Evolutionary conservation across 2,888 invertebrate genomes (phyloP).

Genomic region (Drosophila anomalata): DNA sequence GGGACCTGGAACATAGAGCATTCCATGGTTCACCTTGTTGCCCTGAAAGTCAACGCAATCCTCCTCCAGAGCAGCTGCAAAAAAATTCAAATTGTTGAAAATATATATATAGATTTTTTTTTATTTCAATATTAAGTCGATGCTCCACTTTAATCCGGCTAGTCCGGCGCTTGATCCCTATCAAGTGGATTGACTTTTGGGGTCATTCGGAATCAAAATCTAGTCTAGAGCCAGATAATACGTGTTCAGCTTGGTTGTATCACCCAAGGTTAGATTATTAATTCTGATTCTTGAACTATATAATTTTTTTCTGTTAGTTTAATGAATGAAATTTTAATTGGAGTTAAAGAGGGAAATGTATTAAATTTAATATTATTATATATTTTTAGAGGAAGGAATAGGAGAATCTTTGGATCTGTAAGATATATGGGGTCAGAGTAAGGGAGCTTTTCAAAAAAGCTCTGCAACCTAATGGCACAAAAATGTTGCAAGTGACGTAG

Average conservation of each 20-base stretch:
- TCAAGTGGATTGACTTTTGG: slow-evolving; percentile 21
- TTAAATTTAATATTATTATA: no score
- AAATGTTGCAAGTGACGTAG: slow-evolving; percentile 3
- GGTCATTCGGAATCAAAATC: not conserved
- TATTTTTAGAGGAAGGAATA: no score
- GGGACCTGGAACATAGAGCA: slow-evolving; percentile 93
- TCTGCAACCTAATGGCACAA: not conserved
- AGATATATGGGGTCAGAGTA: not conserved
- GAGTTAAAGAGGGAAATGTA: no score
- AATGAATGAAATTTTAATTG: not conserved
- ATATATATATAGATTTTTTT: not conserved
- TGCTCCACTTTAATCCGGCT: slow-evolving; percentile 51
- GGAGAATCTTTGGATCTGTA: not conserved
- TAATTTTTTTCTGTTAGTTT: not conserved
- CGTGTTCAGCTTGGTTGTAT: slow-evolving; percentile 17
- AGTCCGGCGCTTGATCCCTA: slow-evolving; percentile 32
- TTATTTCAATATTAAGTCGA: not conserved
- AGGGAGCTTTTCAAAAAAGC: not conserved
- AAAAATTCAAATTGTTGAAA: not conserved
- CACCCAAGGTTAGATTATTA: slow-evolving; percentile 3
- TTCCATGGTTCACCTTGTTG: slow-evolving; percentile 90
- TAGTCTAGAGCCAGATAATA: slow-evolving; percentile 34
- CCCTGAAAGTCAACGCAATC: slow-evolving; percentile 94
- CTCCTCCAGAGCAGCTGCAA: slow-evolving; percentile 86
- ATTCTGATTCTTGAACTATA: not conserved